Conservation (phyloP, 2,888 invertebrate genomes). For the Drosophila gaucha region DNA sequence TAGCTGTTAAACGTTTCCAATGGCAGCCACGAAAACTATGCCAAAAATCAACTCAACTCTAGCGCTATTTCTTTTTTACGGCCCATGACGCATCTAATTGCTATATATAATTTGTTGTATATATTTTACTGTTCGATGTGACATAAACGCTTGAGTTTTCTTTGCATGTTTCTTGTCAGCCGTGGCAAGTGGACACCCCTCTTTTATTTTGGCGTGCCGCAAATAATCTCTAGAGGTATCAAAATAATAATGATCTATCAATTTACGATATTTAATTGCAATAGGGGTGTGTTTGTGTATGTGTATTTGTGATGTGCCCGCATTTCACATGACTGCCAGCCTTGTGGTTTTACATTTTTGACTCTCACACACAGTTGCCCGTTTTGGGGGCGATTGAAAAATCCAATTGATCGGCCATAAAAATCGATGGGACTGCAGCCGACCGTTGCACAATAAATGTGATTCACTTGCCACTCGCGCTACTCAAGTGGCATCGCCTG, state of each 20-base stretch:
- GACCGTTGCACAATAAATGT: constrained; percentile 63
- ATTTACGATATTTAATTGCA: constrained; percentile 41
- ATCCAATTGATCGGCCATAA: constrained; percentile 53
- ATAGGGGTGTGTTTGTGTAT: constrained; percentile 21
- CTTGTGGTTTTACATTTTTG: constrained; percentile 17
- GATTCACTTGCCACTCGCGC: constrained; percentile 59
- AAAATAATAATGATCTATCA: constrained; percentile 29
- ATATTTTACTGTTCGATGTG: constrained; percentile 5
- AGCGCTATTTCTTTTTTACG: background rate
- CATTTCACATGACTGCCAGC: constrained; percentile 45
- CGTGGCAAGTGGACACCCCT: constrained; percentile 16
- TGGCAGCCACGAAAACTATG: constrained; percentile 36
- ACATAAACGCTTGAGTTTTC: constrained; percentile 7
- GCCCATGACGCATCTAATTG: constrained; percentile 14
- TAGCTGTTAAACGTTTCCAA: constrained; percentile 43
- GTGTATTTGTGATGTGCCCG: constrained; percentile 20
- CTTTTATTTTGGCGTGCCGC: background rate
- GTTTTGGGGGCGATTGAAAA: constrained; percentile 51
- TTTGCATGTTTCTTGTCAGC: constrained; percentile 2
- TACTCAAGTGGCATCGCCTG: constrained; percentile 47
- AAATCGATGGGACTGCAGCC: constrained; percentile 33
- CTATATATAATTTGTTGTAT: background rate
- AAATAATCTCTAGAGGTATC: constrained; percentile 11
- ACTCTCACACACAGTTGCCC: constrained; percentile 1
- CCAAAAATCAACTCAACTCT: constrained; percentile 5